These are phyloP conservation scores for Ommatoiulus sabulosus DNA, from an alignment of 2,888 invertebrate species.

Conservation along the genomic window DNA sequence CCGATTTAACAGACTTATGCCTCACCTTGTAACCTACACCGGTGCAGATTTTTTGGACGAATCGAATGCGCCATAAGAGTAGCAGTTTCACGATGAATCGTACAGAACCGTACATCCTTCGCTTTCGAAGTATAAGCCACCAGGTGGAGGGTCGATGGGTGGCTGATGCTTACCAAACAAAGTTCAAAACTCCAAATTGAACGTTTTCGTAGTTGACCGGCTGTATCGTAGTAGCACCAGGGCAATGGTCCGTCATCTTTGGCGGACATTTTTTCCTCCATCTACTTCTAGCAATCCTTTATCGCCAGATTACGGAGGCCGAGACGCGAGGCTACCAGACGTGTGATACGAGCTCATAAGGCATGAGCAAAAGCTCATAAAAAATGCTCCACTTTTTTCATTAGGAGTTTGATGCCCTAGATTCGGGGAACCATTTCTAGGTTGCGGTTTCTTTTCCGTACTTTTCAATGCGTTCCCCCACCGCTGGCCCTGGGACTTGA, in stretches of 20 bases:
- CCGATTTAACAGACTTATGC: no score
- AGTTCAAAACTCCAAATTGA: no score
- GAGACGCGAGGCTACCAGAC: background rate
- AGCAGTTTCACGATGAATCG: no score
- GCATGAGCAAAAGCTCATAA: constrained; percentile 40
- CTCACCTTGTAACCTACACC: no score
- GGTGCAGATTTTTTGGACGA: no score
- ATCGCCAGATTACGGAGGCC: constrained; percentile 7
- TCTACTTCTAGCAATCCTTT: background rate
- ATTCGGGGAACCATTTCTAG: constrained; percentile 45
- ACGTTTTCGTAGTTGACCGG: background rate
- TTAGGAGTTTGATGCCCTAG: constrained; percentile 47
- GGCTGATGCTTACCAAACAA: no score
- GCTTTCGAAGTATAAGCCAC: no score
- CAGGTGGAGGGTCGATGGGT: no score
- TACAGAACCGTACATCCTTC: no score
- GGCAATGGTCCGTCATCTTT: background rate
- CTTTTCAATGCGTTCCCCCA: constrained; percentile 43
- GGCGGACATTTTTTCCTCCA: background rate
- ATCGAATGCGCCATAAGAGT: no score
- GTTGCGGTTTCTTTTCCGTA: constrained; percentile 51
- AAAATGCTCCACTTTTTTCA: constrained; percentile 48
- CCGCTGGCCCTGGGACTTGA: constrained; percentile 1
- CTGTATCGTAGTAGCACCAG: background rate
- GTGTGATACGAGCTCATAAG: background rate